Base-by-base conservation (phyloP, 1,140 invertebrate species). In the Dufourea novaeangliae region DNA sequence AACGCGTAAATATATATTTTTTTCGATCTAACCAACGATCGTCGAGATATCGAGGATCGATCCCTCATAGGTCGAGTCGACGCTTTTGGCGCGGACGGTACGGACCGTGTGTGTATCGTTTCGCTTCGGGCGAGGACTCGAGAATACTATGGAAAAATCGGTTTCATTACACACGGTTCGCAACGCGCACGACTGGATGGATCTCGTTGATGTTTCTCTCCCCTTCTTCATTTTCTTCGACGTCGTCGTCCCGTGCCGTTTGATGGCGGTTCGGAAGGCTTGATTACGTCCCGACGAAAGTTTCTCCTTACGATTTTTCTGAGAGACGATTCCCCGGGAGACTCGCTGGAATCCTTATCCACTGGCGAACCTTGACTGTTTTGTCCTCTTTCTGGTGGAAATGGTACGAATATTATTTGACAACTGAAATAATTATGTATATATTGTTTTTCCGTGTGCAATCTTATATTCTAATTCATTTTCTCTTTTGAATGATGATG, bases 121-220 rank as follows among this genome's bases (percentile, higher is more conserved):
- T 86, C 44, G 79, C 82, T 67, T 59, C 25, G 54, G 79, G 82
- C 79, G 32, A 80, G n/a, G 32, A 66, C 56, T 70, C 63, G 54
- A 57, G 73, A 73, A 78, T n/a, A n/a, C 67, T 82, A 72, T 82
- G 76, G 80, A 87, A 87, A 87, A 87, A 87, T 87, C 68, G 50
- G 56, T 87, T 87, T 87, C 82, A 87, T 86, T 84, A 83, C 82
- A 67, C 50, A 68, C 61, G n/a, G 78, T 79, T 69, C 54, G 64
- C 59, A 69, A 61, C 44, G 73, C 50, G 39, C 37, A 73, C 71
- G 61, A 25, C 46, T 66, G 61, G 72, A 80, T 77, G n/a, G n/a
- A n/a, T n/a, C n/a, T n/a, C 64, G 63, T 67, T 57, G n/a, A 41
- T 68, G 20, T n/a, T 17, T 37, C n/a, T 29, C 46, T 27, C 11